Conservation (phyloP, 2,113 vertebrate genomes). For the Zapus hudsonius region DNA sequence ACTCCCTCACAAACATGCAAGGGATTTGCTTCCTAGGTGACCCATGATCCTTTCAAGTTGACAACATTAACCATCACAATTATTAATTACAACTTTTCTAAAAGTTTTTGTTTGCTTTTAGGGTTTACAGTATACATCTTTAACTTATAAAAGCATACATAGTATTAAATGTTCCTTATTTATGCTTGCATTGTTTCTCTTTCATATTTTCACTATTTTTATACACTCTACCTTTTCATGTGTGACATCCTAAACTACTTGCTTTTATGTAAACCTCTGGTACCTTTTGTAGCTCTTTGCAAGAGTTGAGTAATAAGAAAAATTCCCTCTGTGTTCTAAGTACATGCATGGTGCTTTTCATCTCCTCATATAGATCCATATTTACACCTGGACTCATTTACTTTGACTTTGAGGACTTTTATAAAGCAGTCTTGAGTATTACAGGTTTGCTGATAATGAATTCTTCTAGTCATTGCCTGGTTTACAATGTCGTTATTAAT, state of each 20-base stretch:
- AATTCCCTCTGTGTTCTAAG: not conserved
- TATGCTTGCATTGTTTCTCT: too few species aligned
- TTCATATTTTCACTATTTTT: too few species aligned
- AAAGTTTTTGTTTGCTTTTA: not conserved
- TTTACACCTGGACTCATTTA: too few species aligned
- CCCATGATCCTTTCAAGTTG: too few species aligned
- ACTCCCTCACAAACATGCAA: too few species aligned
- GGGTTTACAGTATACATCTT: not conserved
- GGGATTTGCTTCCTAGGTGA: too few species aligned
- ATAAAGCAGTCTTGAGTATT: too few species aligned
- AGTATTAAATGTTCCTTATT: too few species aligned
- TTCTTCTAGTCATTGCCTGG: not conserved
- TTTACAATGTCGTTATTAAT: slow-evolving; percentile 20
- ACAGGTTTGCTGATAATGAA: not conserved
- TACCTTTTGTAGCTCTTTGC: slow-evolving; percentile 19
- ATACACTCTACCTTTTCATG: not conserved
- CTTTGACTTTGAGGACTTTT: too few species aligned
- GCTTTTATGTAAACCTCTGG: not conserved
- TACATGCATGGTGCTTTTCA: too few species aligned
- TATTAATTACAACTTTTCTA: not conserved
- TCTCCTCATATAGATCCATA: too few species aligned
- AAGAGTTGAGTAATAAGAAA: not conserved
- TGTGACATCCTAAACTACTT: not conserved
- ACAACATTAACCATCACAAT: not conserved
- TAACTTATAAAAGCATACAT: not conserved